A percentile compares a stretch with the other conserved stretches of the same genome.
Evolutionary conservation across 1,140 invertebrate species (phyloP).

Genomic region (Diachasmimorpha longicaudata): DNA sequence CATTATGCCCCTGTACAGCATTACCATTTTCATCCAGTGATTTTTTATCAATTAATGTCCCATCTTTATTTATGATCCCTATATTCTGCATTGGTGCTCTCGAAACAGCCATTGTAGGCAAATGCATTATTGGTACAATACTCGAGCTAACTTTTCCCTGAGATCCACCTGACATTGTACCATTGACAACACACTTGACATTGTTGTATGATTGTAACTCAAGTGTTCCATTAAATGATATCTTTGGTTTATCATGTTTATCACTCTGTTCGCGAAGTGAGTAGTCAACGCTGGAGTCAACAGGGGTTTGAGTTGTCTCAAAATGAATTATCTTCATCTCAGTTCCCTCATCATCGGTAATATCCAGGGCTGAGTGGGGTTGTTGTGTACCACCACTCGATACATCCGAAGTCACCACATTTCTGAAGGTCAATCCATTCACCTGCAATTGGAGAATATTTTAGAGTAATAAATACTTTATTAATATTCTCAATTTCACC

Average conservation of each 20-base stretch:
- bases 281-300: constrained; percentile 56
- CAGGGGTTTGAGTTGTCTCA: constrained; percentile 50
- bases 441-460: neutral
- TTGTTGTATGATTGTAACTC: constrained; percentile 53
- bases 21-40: constrained; percentile 73
- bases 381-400: neutral
- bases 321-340: constrained; percentile 63
- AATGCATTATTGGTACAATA: constrained; percentile 47
- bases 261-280: constrained; percentile 48
- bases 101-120: constrained; percentile 35
- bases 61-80: neutral
- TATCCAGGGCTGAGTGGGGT: constrained; percentile 25
- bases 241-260: constrained; percentile 50
- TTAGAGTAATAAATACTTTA: too few relatives aligned
- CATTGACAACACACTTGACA: constrained; percentile 39
- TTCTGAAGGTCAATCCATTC: constrained; percentile 14
- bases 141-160: constrained; percentile 42
- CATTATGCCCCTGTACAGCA: constrained; percentile 64
- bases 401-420: neutral
- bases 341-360: constrained; percentile 52
- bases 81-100: neutral
- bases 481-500: too few relatives aligned
- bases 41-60: constrained; percentile 60
- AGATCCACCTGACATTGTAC: constrained; percentile 32
- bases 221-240: constrained; percentile 52